Percentiles rank a stretch among this genome's conserved stretches.
Conservation (phyloP, 2,113 vertebrate genomes). For the Microtus ochrogaster region DNA sequence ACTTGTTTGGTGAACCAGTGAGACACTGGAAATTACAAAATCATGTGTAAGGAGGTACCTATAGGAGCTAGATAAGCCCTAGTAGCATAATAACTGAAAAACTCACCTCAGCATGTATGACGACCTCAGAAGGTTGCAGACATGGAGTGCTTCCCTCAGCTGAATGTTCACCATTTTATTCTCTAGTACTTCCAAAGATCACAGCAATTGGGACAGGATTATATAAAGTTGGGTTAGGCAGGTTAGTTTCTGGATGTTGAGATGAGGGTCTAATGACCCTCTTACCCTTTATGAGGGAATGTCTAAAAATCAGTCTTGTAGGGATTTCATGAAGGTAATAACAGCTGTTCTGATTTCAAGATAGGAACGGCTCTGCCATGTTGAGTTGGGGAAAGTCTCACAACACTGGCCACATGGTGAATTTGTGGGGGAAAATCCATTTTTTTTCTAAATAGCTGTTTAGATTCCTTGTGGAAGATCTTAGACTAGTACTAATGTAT, state of each 20-base stretch:
- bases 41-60: neutral
- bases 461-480: neutral
- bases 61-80: neutral
- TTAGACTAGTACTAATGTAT: neutral
- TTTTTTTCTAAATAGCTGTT: neutral
- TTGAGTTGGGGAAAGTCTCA: fast-evolving
- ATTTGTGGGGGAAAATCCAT: neutral
- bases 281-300: neutral
- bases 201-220: neutral
- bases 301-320: neutral
- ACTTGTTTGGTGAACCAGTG: neutral
- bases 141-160: neutral
- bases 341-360: too few relatives aligned
- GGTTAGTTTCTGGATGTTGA: neutral
- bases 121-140: neutral
- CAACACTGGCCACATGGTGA: neutral
- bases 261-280: neutral
- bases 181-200: neutral
- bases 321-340: neutral
- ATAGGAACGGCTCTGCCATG: neutral
- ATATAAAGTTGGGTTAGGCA: neutral
- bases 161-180: neutral
- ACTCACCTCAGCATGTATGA: neutral
- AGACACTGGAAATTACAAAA: neutral
- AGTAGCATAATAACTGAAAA: neutral